Evolutionary conservation across 2,888 invertebrate species (phyloP).

Genomic region (Bimastos eiseni): DNA sequence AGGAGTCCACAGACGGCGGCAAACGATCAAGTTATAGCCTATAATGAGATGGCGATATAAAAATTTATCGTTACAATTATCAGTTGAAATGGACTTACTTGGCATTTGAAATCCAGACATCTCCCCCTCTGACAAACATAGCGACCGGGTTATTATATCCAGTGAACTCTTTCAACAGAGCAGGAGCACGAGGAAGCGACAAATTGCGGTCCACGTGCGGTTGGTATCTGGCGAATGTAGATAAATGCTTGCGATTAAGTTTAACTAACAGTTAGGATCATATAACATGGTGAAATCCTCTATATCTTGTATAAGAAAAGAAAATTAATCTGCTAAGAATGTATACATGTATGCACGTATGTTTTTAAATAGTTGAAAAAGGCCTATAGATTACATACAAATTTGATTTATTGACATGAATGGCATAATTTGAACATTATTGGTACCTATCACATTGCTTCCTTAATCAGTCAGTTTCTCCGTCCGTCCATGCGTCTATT

Average conservation of each 20-base stretch:
- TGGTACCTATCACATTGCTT: not conserved
- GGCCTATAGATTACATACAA: too few species aligned
- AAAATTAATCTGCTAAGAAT: too few species aligned
- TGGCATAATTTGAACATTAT: not conserved
- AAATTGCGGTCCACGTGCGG: slow-evolving; percentile 35
- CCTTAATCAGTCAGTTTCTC: too few species aligned
- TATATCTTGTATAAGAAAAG: too few species aligned
- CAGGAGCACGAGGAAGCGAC: slow-evolving; percentile 31
- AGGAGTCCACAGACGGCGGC: too few species aligned
- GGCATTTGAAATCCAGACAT: slow-evolving; percentile 31
- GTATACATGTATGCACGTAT: too few species aligned
- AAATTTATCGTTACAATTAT: not conserved
- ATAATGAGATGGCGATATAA: too few species aligned
- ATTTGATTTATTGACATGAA: too few species aligned
- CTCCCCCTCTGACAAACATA: slow-evolving; percentile 36
- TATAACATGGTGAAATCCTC: too few species aligned
- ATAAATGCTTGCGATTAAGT: not conserved
- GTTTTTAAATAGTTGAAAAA: too few species aligned
- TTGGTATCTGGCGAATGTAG: slow-evolving; percentile 31
- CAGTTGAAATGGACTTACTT: slow-evolving; percentile 26
- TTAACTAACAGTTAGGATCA: not conserved
- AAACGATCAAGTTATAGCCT: too few species aligned
- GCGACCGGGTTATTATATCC: slow-evolving; percentile 32
- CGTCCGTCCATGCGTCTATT: not conserved
- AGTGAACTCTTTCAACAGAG: slow-evolving; percentile 32